Evolutionary conservation across 2,888 invertebrate species (phyloP), one percentile per base, ranked within the genome.

Genomic region (Cheilosia impressa): DNA sequence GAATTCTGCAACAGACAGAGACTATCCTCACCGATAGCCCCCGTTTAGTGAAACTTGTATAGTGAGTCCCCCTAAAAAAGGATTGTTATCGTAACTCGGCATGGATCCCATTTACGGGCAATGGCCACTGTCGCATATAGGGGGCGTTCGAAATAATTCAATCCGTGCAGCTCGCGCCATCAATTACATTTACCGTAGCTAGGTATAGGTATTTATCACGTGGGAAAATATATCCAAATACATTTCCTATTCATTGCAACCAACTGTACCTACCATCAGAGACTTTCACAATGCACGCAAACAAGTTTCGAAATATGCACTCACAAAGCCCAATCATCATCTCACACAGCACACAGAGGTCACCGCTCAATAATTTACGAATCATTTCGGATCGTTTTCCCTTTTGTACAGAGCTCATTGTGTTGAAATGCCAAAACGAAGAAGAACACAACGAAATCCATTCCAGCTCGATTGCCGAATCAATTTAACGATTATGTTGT

Each of bases 401-500:
- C 47, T 5, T 17, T 45, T 31, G 13, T 45, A 15, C 38, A 47
- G 38, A 55, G 58, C 57, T 47, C 17, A n/a, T 5, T 57, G 52
- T 41, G 77, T 75, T 75, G 83, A 83, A 79, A 73, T 84, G 79
- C 69, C 69, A 53, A 76, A 58, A 47, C 43, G 34, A 78, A 72
- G 27, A 63, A 19, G 60, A 45, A 55, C 1, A 60, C 31, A 41
- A 66, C 52, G 57, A 62, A 58, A 62, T 57, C 85, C 60, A 81
- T 76, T 77, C 66, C 68, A 71, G 63, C 41, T 45, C 62, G 66
- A 72, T 78, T 72, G 50, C 24, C 27, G 63, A 88, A 87, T 88
- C 88, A 88, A 88, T 88, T 82, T 78, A 87, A 84, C 88, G 88
- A 88, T 88, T 88, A 88, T 87, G 88, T 87, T 88, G 88, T 88